Evolutionary conservation across 2,888 invertebrate genomes (phyloP), one percentile per base, ranked within the genome.

Genomic region (Diarsia brunnea): DNA sequence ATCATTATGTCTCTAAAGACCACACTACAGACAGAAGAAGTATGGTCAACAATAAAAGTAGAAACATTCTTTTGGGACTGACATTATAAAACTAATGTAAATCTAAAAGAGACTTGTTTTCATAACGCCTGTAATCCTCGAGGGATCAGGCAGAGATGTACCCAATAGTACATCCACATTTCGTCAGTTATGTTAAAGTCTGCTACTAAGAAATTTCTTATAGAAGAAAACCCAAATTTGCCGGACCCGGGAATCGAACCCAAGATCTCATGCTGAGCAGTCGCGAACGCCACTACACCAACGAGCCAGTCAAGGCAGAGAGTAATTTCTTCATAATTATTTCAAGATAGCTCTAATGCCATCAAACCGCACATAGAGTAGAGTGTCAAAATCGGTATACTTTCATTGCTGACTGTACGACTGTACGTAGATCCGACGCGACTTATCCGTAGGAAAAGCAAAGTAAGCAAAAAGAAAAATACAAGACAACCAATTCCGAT

Each of bases 401-500:
- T 31, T 63, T 53, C 4, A 8, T 53, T 64, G 24, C 31, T 24
- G 65, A 45, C 45, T 31, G 45, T 77, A 64, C 12, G 65, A 45
- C 45, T 31, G 45, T 77, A 64, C 12, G 11, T 75, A 21, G 66
- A 38, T 79, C 31, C 21, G 24, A 58, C 24, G 43, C 21, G 27
- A 43, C 31, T 63, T 43, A 12, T 49, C 12, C 60, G n/a, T 47
- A 49, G 5, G n/a, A 65, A 60, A 14, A 53, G 69, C 21, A 47
- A 63, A 67, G 43, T 78, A 47, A 51, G 79, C 63, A 53, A 45
- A 82, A 81, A 45, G 0, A 63, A 58, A 69, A 67, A 68, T 58
- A 76, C 64, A 69, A 51, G 27, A n/a, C 43, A 47, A 73, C 60
- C 64, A 49, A 69, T 73, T 69, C 27, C 38, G 47, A 74, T 65